Base-by-base conservation (phyloP, 2,888 invertebrate genomes). In the Carcina quercana region DNA sequence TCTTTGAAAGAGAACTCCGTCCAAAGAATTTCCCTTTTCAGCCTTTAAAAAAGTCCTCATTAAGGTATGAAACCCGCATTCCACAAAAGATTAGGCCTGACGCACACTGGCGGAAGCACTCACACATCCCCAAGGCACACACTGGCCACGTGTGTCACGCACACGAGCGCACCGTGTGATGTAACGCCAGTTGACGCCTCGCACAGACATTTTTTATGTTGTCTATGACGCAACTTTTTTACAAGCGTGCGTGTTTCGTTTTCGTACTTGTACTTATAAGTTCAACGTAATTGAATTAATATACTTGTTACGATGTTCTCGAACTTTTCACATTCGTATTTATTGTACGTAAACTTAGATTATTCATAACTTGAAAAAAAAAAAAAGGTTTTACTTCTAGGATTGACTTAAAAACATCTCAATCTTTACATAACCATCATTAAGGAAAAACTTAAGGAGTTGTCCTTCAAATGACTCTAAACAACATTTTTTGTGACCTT, bases 161-260 rank as follows among this genome's bases (percentile, higher is more conserved):
- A 40, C 67, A 67, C 65, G 15, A 14, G 13, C 5, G 25, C 24
- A 28, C 30, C 28, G 34, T 61, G 72, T 82, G 82, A 82, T 82
- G 80, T 82, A 82, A 82, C 69, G 59, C 59, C 40, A 49, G 48
- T 72, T 78, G 80, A 79, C 79, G 79, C 66, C 70, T 68, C 55
- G n/a, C 10, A 71, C 70, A 83, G 82, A 82, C 82, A 80, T 79
- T 83, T 83, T 83, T 82, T 82, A 79, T 83, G 72, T n/a, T n/a
- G 58, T 47, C 65, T 72, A 65, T 80, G 80, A 80, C 82, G 82
- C 82, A 80, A 82, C 71, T 59, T 71, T 80, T 80, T 75, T 79
- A 70, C 68, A 69, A 61, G 55, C 59, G 64, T 65, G 62, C 58
- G 57, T n/a, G n/a, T 22, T 22, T 22, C 6, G 10, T 28, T 28